Evolutionary conservation across 2,797 vertebrate species (phyloP).

Genomic region (Sciurus carolinensis): DNA sequence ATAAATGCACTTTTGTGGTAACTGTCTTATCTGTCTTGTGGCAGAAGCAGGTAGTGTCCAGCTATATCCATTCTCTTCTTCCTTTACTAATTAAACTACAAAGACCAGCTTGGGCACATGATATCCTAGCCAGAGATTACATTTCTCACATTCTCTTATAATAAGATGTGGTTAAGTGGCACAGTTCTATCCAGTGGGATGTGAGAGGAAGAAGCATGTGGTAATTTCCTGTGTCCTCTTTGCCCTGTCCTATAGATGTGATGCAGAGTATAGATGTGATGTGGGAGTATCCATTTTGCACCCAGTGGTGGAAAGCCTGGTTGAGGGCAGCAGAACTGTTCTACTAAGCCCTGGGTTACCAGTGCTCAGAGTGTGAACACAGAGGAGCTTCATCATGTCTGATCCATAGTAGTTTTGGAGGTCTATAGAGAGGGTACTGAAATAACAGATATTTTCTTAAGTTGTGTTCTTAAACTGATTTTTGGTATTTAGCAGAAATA

Average conservation of each 20-base stretch:
- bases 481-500: conserved; percentile 24
- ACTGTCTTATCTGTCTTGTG: background rate
- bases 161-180: background rate
- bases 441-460: background rate
- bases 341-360: background rate
- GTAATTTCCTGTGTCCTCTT: too few species aligned
- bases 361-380: background rate
- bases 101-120: background rate
- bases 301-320: background rate
- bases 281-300: background rate
- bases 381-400: background rate
- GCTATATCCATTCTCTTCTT: background rate
- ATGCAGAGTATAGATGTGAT: background rate
- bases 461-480: background rate
- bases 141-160: background rate
- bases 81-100: background rate
- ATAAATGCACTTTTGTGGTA: background rate
- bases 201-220: background rate
- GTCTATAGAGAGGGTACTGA: background rate
- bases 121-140: background rate
- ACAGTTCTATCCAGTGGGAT: background rate
- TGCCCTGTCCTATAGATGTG: background rate
- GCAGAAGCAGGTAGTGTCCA: background rate
- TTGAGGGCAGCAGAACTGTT: background rate
- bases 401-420: background rate